A percentile compares a stretch with the other conserved stretches of the same genome.
phyloP scores from a whole-genome alignment of 2,797 vertebrate genomes.

The Tangara arthus region DNA sequence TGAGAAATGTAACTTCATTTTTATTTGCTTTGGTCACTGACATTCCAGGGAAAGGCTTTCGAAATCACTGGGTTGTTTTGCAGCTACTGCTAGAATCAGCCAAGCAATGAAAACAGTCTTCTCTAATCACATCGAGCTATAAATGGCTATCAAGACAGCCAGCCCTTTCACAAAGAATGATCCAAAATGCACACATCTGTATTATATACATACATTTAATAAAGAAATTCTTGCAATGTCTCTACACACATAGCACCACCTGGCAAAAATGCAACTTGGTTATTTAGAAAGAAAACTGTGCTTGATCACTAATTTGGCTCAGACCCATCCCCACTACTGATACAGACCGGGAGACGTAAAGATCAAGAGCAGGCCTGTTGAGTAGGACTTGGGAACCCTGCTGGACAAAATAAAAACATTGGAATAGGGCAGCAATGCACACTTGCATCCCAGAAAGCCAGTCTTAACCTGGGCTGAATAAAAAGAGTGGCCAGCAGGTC shows the following conservation, averaged over 20 bases:
- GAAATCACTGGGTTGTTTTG: background rate
- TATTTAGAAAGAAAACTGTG: background rate
- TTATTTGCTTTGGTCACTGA: background rate
- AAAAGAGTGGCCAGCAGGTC: background rate
- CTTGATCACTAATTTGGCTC: background rate
- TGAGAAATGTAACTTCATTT: background rate
- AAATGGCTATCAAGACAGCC: background rate
- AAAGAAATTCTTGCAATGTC: background rate
- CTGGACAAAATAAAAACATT: too few relatives aligned
- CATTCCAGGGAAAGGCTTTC: background rate
- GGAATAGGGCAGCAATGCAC: background rate
- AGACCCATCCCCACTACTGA: background rate
- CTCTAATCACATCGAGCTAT: background rate
- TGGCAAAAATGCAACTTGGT: background rate
- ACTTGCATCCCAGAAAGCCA: background rate
- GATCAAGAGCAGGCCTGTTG: background rate
- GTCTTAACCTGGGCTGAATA: too few relatives aligned
- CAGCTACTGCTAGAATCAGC: background rate
- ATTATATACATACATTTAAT: background rate
- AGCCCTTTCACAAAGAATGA: background rate
- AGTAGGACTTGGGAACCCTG: background rate
- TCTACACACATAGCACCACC: too few relatives aligned
- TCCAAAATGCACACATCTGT: background rate
- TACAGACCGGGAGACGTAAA: background rate
- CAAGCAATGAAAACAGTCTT: background rate